Base-by-base conservation (phyloP, 1,140 invertebrate species). In the Conus betulinus region DNA sequence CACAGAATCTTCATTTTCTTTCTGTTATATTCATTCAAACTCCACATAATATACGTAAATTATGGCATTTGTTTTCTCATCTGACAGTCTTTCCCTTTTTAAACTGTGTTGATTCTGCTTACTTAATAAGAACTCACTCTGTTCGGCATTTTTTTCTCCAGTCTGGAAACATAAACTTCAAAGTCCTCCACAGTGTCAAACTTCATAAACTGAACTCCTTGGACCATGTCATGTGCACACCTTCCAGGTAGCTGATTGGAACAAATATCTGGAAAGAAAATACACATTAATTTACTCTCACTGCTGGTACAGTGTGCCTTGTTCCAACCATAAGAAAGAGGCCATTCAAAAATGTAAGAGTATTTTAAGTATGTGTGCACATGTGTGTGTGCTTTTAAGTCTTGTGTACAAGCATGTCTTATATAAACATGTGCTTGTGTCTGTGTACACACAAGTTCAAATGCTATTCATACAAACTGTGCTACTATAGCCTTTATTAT, bases 231-330 rank as follows among this genome's bases (percentile, higher is more conserved):
- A 27, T 83, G 57, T 92, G 92, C 0, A 91, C 81, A 17, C 91
- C 90, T 78, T 92, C 92, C 76, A 90, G 55, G 79, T 90, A 91
- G 79, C 88, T 92, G 20, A 92, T 74, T 0, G 92, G 71, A 91
- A 90, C 51, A 87, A 88, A 60, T 90, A 92, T 55, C 91, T 92
- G 85, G 23, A 88, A 84, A 0, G 78, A 71, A 74, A 87, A 87
- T 25, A 74, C 57, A 60, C 15, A 11, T 60, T 15, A 60, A 15
- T 60, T 60, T 15, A 60, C 57, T 60, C 3, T 39, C 39, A 39
- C 39, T 39, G 39, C 39, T 39, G 39, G 39, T 39, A 39, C 39
- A 39, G 3, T n/a, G 39, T 39, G 39, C 39, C 39, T 39, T 39
- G 39, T 39, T 39, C 0, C 39, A 39, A 39, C 39, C 39, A 39